Evolutionary conservation across 2,113 vertebrate genomes (phyloP).

Genomic region (Calyptomena viridis): DNA sequence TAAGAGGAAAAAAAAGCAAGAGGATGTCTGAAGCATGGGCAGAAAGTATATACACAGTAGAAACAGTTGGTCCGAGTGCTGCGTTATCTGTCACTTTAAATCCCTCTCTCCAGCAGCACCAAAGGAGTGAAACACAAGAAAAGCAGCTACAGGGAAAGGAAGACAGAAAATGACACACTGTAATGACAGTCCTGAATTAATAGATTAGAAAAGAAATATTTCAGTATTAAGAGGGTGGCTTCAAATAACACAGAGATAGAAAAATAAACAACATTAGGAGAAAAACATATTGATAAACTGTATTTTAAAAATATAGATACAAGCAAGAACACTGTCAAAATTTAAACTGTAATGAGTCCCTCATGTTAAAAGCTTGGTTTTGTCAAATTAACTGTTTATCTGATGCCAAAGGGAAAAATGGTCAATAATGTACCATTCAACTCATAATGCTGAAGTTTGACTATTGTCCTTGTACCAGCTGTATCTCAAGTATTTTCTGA

Average conservation of each 20-base stretch:
- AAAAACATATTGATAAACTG: not conserved
- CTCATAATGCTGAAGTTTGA: not conserved
- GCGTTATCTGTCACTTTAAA: constrained; percentile 45
- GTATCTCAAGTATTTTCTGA: not conserved
- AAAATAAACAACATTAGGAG: not conserved
- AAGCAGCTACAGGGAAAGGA: not conserved
- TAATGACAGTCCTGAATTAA: not conserved
- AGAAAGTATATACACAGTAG: not conserved
- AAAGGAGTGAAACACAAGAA: not conserved
- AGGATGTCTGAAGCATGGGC: not conserved
- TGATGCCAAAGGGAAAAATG: not conserved
- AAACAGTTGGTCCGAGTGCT: constrained; percentile 18
- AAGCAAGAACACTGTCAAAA: not conserved
- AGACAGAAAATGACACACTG: not conserved
- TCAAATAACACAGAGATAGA: not conserved
- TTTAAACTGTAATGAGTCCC: not conserved
- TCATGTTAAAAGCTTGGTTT: not conserved
- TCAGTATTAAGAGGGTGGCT: not conserved
- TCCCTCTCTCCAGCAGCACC: not conserved
- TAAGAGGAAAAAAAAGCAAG: not conserved
- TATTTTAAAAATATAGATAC: not conserved
- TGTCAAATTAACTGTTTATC: not conserved
- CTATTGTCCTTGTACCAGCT: not conserved
- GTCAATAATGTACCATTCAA: not conserved
- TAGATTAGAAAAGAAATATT: not conserved